Evolutionary conservation across 2,113 vertebrate genomes (phyloP), one percentile per base, ranked within the genome.

Genomic region (Stegostoma tigrinum): DNA sequence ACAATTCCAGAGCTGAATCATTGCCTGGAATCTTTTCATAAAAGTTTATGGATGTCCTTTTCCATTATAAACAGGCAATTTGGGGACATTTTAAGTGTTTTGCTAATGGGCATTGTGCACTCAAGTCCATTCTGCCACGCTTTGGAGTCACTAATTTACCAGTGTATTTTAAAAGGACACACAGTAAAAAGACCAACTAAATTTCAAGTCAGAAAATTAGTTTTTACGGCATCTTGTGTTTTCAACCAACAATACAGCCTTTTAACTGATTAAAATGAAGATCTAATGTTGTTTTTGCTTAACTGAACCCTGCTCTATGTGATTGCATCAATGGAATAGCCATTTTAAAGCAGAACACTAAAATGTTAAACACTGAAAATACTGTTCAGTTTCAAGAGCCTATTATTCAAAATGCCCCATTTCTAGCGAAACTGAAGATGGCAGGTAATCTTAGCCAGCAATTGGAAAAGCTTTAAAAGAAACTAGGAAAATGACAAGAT

Each of bases 381-480:
- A 90, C 17, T 90, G 52, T 64, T 61, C 27, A 64, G 87, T 90
- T 86, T 30, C 34, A 66, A 93, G 61, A 66, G 61, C 61, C 61
- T 93, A 93, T 93, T 93, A 93, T 93, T 93, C 89, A 93, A 93
- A 66, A 66, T 66, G 61, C 61, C 34, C 89, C 61, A 66, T 1
- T 93, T 64, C 89, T 42, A n/a, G 61, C n/a, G 61, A 93, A 93
- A 93, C 89, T 93, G 38, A 93, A 66, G 89, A 38, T 93, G 89
- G 89, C 89, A 93, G 89, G 89, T 93, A 93, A 93, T 93, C n/a
- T 93, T 64, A n/a, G 19, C 34, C 55, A 66, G 89, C 89, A 93
- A 93, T 93, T 93, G 61, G 80, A 93, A 93, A 93, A 93, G 89
- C 89, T 93, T 93, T 93, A 93, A 93, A 66, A 64, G 55, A 66